phyloP scores from a whole-genome alignment of 2,888 invertebrate genomes.

The Ligdia adustata region DNA sequence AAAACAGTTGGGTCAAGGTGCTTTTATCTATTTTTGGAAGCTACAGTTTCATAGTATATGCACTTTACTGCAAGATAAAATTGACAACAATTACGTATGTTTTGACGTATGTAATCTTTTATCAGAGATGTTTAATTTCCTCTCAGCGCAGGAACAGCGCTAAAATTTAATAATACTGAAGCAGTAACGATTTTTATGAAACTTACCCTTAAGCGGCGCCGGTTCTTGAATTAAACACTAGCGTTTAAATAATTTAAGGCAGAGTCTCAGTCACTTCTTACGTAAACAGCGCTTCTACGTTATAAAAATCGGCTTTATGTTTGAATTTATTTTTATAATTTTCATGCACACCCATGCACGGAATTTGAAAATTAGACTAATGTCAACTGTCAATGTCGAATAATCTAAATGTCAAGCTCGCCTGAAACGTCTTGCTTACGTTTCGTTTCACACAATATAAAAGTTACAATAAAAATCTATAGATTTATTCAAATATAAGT shows the following conservation, averaged over 20 bases:
- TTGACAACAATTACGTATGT: conserved; percentile 18
- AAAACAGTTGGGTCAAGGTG: conserved; percentile 64
- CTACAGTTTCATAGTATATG: conserved; percentile 4
- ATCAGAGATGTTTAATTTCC: conserved; percentile 28
- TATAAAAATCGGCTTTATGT: conserved; percentile 2
- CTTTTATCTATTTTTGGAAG: conserved; percentile 51
- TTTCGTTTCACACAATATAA: conserved; percentile 19
- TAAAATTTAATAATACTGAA: conserved; percentile 30
- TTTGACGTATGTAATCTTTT: conserved; percentile 41
- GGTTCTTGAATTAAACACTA: conserved; percentile 43
- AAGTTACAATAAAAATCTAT: too few species aligned
- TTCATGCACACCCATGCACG: conserved; percentile 62
- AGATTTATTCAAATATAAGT: too few species aligned
- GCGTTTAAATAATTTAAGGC: conserved; percentile 26
- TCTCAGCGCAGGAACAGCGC: conserved; percentile 22
- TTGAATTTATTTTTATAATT: conserved; percentile 11
- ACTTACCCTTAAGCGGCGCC: conserved; percentile 60
- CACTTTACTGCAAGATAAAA: conserved; percentile 3
- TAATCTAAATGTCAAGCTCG: conserved; percentile 19
- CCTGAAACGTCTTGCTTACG: conserved; percentile 19
- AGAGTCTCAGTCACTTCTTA: conserved; percentile 43
- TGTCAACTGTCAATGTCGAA: conserved; percentile 21
- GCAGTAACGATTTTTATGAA: conserved; percentile 25
- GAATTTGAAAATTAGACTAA: conserved; percentile 49
- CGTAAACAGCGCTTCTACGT: conserved; percentile 12